phyloP scores from a whole-genome alignment of 2,113 vertebrate genomes.

The Cairina moschata region DNA sequence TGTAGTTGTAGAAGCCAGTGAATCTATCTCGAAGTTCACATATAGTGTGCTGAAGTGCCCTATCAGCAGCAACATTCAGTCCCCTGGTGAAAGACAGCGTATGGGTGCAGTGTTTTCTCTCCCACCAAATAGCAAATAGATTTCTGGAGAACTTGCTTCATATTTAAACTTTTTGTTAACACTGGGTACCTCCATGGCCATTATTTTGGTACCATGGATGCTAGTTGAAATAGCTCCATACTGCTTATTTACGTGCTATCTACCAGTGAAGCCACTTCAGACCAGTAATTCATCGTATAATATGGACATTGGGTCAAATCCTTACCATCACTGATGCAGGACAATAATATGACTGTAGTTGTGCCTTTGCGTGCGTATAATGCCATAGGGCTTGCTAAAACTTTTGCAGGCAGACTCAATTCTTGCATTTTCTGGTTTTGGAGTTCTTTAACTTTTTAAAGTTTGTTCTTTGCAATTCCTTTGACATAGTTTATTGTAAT shows the following conservation, averaged over 20 bases:
- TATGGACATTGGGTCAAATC: too few relatives aligned
- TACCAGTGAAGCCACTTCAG: too few relatives aligned
- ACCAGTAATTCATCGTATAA: too few relatives aligned
- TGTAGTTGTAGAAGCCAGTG: not conserved
- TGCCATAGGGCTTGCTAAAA: not conserved
- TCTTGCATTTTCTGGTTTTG: not conserved
- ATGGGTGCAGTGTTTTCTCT: not conserved
- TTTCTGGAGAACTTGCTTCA: not conserved
- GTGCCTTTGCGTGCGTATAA: not conserved
- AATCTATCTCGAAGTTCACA: not conserved
- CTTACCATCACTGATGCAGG: too few relatives aligned
- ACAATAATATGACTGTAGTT: not conserved
- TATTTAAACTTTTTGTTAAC: not conserved
- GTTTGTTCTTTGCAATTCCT: not conserved
- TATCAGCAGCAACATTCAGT: not conserved
- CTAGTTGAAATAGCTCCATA: not conserved
- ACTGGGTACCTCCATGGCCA: fast-evolving
- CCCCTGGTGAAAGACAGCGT: not conserved
- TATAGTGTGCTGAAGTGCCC: not conserved
- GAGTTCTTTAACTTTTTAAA: not conserved
- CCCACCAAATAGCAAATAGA: not conserved
- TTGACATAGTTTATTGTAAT: not conserved
- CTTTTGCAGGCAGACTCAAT: not conserved
- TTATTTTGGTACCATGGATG: not conserved
- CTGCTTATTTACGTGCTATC: too few relatives aligned